Conservation (phyloP, 1,140 invertebrate species). For the Drosophila cardini region DNA sequence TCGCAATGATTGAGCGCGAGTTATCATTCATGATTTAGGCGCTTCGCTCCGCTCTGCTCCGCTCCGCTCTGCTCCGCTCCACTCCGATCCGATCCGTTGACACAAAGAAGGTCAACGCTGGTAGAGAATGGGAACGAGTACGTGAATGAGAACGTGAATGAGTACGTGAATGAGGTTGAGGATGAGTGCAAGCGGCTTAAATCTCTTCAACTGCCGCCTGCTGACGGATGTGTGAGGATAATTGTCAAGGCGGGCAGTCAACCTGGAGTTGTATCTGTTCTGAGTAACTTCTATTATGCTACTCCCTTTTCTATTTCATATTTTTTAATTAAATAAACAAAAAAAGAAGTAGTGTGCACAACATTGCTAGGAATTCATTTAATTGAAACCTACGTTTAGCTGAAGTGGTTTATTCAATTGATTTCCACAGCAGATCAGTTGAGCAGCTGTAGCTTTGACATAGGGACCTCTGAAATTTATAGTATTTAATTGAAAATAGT, state of each 20-base stretch:
- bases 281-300: conserved; percentile 23
- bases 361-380: conserved; percentile 58
- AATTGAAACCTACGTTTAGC: not conserved
- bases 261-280: conserved; percentile 32
- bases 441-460: not conserved
- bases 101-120: conserved; percentile 60
- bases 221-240: conserved; percentile 69
- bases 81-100: conserved; percentile 31
- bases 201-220: conserved; percentile 34
- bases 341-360: conserved; percentile 30
- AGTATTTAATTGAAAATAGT: no score
- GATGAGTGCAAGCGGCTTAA: conserved; percentile 65
- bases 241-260: conserved; percentile 64
- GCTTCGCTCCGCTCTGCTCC: conserved; percentile 9
- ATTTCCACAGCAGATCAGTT: conserved; percentile 6
- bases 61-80: conserved; percentile 31
- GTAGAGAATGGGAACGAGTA: conserved; percentile 10
- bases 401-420: conserved; percentile 52
- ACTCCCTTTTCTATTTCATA: conserved; percentile 61
- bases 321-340: conserved; percentile 63
- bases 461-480: not conserved
- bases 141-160: conserved; percentile 30
- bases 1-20: conserved; percentile 73
- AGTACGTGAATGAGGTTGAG: conserved; percentile 1
- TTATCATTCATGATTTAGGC: conserved; percentile 75